Evolutionary conservation across 2,888 invertebrate genomes (phyloP).

Genomic region (Amiota mariae): DNA sequence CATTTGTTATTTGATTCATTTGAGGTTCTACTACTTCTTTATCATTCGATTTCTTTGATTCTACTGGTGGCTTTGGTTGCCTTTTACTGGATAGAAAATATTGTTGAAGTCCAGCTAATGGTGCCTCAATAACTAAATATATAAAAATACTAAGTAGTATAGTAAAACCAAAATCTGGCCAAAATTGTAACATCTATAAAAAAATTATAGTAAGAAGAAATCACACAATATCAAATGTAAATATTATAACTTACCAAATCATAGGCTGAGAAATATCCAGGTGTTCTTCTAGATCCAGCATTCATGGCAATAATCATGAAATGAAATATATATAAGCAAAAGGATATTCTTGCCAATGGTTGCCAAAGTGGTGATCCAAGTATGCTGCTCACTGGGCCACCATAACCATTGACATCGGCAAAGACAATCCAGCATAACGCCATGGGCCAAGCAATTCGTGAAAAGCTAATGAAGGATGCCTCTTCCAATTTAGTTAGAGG

Average conservation of each 20-base stretch:
- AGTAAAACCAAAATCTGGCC: constrained; percentile 12
- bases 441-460: constrained; percentile 65
- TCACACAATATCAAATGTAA: neutral
- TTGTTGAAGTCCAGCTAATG: neutral
- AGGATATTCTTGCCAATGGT: constrained; percentile 62
- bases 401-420: constrained; percentile 62
- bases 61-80: no score
- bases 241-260: constrained; percentile 57
- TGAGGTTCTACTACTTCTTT: no score
- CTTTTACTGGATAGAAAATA: neutral
- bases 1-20: no score
- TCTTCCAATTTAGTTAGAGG: constrained; percentile 49
- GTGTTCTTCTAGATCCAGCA: constrained; percentile 49
- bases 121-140: constrained; percentile 12
- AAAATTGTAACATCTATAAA: constrained; percentile 16
- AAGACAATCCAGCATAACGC: constrained; percentile 64
- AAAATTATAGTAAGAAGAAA: neutral
- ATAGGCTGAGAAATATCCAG: constrained; percentile 58
- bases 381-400: constrained; percentile 61
- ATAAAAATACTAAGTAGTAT: neutral
- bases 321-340: constrained; percentile 63
- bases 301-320: constrained; percentile 54
- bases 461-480: constrained; percentile 61
- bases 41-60: no score
- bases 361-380: constrained; percentile 64